Evolutionary conservation across 2,113 vertebrate species (phyloP), one percentile per base, ranked within the genome.

Genomic region (Sclerurus mexicanus): DNA sequence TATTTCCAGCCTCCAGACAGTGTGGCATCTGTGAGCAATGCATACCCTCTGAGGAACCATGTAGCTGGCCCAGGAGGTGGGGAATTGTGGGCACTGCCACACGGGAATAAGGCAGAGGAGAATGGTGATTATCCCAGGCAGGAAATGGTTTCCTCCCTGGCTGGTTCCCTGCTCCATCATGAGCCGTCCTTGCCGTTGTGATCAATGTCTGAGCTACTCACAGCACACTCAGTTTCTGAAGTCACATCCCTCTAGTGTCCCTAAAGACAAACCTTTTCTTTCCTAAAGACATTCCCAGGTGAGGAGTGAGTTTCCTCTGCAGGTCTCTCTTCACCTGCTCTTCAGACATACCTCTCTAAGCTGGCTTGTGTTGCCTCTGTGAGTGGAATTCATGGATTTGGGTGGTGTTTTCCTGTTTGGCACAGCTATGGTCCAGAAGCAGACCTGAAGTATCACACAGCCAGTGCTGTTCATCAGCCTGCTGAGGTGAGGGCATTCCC

Each of bases 401-500:
- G 17, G 39, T 37, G 12, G 4, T 69, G 9, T 66, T 33, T 77
- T 42, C 39, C 17, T 22, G 2, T 15, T 22, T 85, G n/a, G 25
- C 17, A 59, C 9, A 58, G 5, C 28, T 72, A 18, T 9, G 25
- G 28, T 21, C 25, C 33, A 46, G 44, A 31, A 69, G 23, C 15
- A 90, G 59, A 37, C 21, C 25, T 49, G 64, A 87, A 69, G 52
- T 44, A 40, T 72, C 39, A 21, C 15, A 83, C 78, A 71, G 10
- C n/a, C 71, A 78, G 35, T 0, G 0, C 31, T 67, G 22, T 44
- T 79, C 19, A 24, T 5, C 4, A 3, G 24, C 47, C 46, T 75
- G 27, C 30, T 71, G 72, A 96, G 15, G 7, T 50, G 63, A 74
- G 28, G 23, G 11, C 21, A 47, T 37, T 56, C 0, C 35, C 74